A percentile compares a stretch with the other conserved stretches of the same genome.
These are phyloP conservation scores for Heliconius sara DNA, from an alignment of 2,888 invertebrate genomes.

Conservation along the genomic window DNA sequence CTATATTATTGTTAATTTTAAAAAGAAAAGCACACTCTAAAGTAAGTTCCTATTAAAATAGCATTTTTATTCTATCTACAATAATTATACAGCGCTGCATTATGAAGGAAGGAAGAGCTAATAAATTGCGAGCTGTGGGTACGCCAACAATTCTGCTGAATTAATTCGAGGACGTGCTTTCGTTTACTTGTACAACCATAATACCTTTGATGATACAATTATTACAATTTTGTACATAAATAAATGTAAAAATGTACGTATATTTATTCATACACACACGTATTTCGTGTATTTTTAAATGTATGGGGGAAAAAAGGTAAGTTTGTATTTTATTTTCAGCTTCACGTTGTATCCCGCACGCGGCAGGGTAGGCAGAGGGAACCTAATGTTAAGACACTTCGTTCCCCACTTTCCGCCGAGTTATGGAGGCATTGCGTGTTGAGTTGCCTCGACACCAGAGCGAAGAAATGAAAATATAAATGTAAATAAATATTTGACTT, in stretches of 20 bases:
- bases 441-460: too few species aligned
- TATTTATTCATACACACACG: too few species aligned
- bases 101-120: constrained; percentile 48
- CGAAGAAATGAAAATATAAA: too few species aligned
- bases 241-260: not conserved
- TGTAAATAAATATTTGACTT: too few species aligned
- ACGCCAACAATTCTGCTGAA: constrained; percentile 47
- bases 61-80: constrained; percentile 21
- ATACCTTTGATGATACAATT: constrained; percentile 35
- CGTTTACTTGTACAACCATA: constrained; percentile 45
- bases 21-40: not conserved
- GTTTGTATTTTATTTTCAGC: too few species aligned
- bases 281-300: too few species aligned
- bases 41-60: not conserved
- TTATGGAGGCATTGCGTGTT: too few species aligned
- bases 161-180: constrained; percentile 51
- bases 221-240: not conserved
- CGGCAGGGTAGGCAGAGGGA: too few species aligned
- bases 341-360: too few species aligned
- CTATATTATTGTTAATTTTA: not conserved
- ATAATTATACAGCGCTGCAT: constrained; percentile 35
- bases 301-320: too few species aligned
- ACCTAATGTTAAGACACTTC: too few species aligned
- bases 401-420: too few species aligned
- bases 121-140: constrained; percentile 50